A percentile compares a stretch with the other conserved stretches of the same genome.
These are phyloP conservation scores for Crossocerus cetratus DNA, from an alignment of 2,888 invertebrate genomes.

Conservation along the genomic window DNA sequence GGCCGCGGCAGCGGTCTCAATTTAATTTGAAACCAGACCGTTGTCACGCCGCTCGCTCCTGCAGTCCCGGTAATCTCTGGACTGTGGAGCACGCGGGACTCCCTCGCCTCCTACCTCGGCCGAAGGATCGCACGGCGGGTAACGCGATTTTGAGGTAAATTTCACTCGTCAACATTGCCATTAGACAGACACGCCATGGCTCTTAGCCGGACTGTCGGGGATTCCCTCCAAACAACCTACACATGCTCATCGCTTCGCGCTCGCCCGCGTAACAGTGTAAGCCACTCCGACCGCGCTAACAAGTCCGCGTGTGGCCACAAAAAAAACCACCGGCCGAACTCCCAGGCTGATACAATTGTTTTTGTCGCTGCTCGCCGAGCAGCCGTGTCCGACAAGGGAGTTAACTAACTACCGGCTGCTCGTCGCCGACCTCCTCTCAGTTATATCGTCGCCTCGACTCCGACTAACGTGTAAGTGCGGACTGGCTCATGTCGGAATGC, in stretches of 20 bases:
- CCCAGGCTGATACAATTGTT: too few species aligned
- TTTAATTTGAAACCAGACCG: constrained; percentile 45
- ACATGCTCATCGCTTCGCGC: background rate
- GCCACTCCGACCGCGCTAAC: constrained; percentile 24
- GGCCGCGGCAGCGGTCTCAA: constrained; percentile 17
- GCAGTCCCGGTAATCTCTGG: constrained; percentile 14
- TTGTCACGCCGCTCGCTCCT: constrained; percentile 31
- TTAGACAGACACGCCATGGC: constrained; percentile 69
- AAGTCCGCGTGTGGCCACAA: constrained; percentile 15
- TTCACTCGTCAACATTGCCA: constrained; percentile 64
- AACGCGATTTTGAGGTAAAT: constrained; percentile 66
- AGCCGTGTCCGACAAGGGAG: too few species aligned
- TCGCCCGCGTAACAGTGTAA: constrained; percentile 30
- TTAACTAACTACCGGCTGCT: too few species aligned
- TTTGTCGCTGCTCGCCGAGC: too few species aligned
- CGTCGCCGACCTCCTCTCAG: too few species aligned
- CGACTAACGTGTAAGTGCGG: too few species aligned
- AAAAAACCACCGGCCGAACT: constrained; percentile 10
- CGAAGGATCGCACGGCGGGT: constrained; percentile 52
- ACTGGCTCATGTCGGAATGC: too few species aligned
- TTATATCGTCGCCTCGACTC: too few species aligned
- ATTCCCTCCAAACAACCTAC: constrained; percentile 44
- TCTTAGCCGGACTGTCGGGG: constrained; percentile 59
- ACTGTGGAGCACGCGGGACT: constrained; percentile 44
- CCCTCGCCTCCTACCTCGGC: background rate